These are phyloP conservation scores for Sebastes paucispinis DNA, from an alignment of 2,797 vertebrate species.

Conservation along the genomic window DNA sequence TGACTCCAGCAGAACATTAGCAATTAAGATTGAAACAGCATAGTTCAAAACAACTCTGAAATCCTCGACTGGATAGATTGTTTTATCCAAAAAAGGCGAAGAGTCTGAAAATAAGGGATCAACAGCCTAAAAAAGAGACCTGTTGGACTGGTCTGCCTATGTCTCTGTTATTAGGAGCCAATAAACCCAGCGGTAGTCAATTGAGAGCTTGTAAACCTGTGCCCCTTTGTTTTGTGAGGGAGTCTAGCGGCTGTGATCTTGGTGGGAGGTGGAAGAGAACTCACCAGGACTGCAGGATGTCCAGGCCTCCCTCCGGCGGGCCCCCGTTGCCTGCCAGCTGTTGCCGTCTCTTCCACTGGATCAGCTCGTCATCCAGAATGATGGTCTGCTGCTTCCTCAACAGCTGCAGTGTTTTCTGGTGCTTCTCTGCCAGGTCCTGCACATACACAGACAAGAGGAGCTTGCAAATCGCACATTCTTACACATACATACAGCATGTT, in stretches of 20 bases:
- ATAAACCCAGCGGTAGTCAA: conserved; percentile 37
- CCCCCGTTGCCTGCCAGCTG: conserved; percentile 96
- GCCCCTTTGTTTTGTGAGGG: conserved; percentile 45
- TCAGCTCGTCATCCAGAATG: conserved; percentile 96
- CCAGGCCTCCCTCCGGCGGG: conserved; percentile 90
- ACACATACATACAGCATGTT: neutral
- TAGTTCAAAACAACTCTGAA: neutral
- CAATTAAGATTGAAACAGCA: neutral
- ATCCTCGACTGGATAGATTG: neutral
- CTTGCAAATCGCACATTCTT: neutral
- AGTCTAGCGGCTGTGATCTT: conserved; percentile 33
- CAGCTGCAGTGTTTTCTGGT: conserved; percentile 94
- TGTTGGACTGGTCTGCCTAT: too few relatives aligned
- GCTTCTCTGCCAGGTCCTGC: conserved; percentile 94
- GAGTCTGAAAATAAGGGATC: too few relatives aligned
- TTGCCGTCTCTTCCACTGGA: conserved; percentile 98
- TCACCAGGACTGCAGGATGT: conserved; percentile 95
- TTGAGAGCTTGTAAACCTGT: conserved; percentile 42
- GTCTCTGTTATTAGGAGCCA: conserved; percentile 12
- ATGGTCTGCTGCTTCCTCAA: conserved; percentile 95
- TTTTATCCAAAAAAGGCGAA: neutral
- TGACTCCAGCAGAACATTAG: neutral
- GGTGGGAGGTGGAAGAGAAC: conserved; percentile 49
- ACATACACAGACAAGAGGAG: neutral
- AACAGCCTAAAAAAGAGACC: too few relatives aligned